A percentile compares a stretch with the other conserved stretches of the same genome.
phyloP scores from a whole-genome alignment of 1,140 invertebrate species.

The Drosophila persimilis region DNA sequence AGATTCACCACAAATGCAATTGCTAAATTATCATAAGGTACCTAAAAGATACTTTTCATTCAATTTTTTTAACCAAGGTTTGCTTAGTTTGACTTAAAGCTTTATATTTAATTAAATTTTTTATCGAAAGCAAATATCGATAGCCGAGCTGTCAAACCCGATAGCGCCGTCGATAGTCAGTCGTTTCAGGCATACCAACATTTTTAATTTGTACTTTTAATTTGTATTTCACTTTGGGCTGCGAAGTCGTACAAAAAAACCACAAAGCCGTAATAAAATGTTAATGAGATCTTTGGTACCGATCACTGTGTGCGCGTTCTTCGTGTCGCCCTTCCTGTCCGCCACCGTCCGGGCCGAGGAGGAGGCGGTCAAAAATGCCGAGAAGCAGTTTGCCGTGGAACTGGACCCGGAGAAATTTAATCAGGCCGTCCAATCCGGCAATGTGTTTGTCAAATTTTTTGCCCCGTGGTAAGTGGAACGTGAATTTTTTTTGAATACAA shows the following conservation, averaged over 20 bases:
- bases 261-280: slow-evolving; percentile 10
- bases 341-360: slow-evolving; percentile 10
- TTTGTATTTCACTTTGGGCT: no score
- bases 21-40: no score
- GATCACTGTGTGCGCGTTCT: slow-evolving; percentile 21
- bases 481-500: neutral
- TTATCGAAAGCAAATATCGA: no score
- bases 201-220: no score
- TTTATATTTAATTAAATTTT: no score
- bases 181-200: no score
- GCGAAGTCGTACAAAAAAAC: slow-evolving; percentile 3
- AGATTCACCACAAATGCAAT: no score
- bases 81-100: no score
- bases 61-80: no score
- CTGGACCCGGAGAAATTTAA: slow-evolving; percentile 86
- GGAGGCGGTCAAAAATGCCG: slow-evolving; percentile 33
- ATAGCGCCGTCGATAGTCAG: no score
- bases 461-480: slow-evolving; percentile 87
- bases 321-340: slow-evolving; percentile 24
- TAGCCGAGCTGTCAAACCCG: no score
- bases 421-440: slow-evolving; percentile 85
- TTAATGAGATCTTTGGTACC: slow-evolving; percentile 26
- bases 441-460: slow-evolving; percentile 90
- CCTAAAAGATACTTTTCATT: no score
- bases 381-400: slow-evolving; percentile 65